These are phyloP conservation scores for Amblyjoppa fuscipennis DNA, from an alignment of 2,888 invertebrate species.

Conservation along the genomic window DNA sequence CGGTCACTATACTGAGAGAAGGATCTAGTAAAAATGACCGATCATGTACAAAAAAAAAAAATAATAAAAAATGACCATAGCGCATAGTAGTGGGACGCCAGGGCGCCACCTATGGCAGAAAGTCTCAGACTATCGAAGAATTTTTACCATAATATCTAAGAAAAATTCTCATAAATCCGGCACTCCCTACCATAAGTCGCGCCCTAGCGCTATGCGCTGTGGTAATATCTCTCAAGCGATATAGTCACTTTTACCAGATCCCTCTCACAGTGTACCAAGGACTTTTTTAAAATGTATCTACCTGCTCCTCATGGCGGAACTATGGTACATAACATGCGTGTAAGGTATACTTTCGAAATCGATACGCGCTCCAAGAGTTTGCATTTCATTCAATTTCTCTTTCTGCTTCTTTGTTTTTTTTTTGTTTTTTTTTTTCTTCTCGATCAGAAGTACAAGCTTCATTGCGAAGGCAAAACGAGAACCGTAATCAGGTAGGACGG, in stretches of 20 bases:
- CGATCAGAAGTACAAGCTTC: conserved; percentile 2
- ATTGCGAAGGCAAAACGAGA: conserved; percentile 19
- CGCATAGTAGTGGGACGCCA: no score
- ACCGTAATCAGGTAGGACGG: conserved; percentile 14
- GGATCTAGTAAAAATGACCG: no score
- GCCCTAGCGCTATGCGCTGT: no score
- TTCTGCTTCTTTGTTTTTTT: background rate
- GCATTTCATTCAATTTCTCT: conserved; percentile 44
- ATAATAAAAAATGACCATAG: no score
- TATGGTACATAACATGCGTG: background rate
- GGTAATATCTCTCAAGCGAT: no score
- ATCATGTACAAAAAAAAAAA: no score
- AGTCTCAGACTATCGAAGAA: no score
- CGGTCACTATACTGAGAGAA: no score
- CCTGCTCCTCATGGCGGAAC: background rate
- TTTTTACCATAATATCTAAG: no score
- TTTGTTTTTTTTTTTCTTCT: background rate
- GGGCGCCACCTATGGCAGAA: no score
- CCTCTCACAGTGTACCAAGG: background rate
- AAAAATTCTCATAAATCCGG: no score
- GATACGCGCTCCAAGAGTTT: conserved; percentile 23
- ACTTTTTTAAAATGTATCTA: background rate
- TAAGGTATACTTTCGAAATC: conserved; percentile 30
- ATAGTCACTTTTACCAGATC: background rate
- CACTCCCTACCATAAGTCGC: no score